phyloP scores from a whole-genome alignment of 2,888 invertebrate genomes.

The Drosophila nr. perissopoda region DNA sequence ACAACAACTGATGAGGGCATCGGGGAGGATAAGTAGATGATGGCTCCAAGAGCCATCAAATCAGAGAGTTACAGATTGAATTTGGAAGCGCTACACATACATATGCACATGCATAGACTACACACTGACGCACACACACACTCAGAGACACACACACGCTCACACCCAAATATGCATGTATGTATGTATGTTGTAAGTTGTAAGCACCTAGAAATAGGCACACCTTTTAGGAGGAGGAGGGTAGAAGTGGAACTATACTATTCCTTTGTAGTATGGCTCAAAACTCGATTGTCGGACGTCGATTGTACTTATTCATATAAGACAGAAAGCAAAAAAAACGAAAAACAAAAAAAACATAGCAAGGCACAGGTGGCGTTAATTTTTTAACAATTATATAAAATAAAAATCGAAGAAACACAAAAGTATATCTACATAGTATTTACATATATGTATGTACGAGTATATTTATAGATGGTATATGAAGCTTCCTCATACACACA shows the following conservation, averaged over 20 bases:
- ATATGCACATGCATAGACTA: constrained; percentile 14
- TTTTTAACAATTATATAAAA: constrained; percentile 73
- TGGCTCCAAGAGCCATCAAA: constrained; percentile 50
- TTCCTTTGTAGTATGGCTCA: constrained; percentile 8
- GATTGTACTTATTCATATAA: constrained; percentile 40
- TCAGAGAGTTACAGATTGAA: constrained; percentile 57
- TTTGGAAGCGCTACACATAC: constrained; percentile 53
- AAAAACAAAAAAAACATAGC: constrained; percentile 20
- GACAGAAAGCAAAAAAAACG: constrained; percentile 4
- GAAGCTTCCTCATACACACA: constrained; percentile 70
- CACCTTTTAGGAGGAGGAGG: constrained; percentile 23
- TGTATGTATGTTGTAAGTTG: constrained; percentile 28
- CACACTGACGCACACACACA: constrained; percentile 15
- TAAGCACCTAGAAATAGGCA: constrained; percentile 57
- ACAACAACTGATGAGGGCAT: constrained; percentile 83
- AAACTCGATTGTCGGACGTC: constrained; percentile 17
- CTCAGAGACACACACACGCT: constrained; percentile 5
- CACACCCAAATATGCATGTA: constrained; percentile 34
- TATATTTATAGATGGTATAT: constrained; percentile 78
- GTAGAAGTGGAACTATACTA: constrained; percentile 1
- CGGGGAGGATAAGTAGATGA: constrained; percentile 83
- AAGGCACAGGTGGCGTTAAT: constrained; percentile 68
- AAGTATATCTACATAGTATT: constrained; percentile 59
- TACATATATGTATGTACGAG: constrained; percentile 59
- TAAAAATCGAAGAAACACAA: constrained; percentile 22